Base-by-base conservation (phyloP, 2,113 vertebrate species). In the Erpornis zantholeuca region DNA sequence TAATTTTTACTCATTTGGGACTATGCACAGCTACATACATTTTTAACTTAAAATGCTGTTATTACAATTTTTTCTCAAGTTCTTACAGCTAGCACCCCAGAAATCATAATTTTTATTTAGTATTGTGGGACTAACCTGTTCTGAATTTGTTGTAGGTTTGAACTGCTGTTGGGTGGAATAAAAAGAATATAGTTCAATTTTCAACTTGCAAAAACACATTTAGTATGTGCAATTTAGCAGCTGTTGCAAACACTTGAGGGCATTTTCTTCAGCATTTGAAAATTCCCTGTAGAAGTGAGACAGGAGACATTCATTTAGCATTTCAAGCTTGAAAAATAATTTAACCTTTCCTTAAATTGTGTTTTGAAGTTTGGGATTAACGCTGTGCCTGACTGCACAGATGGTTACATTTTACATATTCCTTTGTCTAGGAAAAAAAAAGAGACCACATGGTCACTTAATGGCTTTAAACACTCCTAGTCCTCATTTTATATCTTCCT, bases 241-340 rank as follows among this genome's bases (percentile, higher is more conserved):
- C 86, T 90, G 69, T 73, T 91, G 31, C 73, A 54, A 86, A 45
- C 83, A 59, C 69, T 91, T 76, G 33, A n/a, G 68, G 65, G 24
- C 38, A 42, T 89, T 88, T 88, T 88, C 80, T 94, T 72, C 57
- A 79, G 68, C 70, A 29, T 76, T 92, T 81, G 22, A 85, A 83
- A 84, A 90, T 50, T 85, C 85, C 82, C 77, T 45, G 45, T 68
- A 77, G 72, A 71, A 87, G 54, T 52, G 82, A 96, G 79, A 83
- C n/a, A 65, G 68, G 52, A 82, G 92, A 57, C 33, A 50, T 70
- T n/a, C 13, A 72, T 76, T 95, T 95, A 85, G 45, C 59, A 86
- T 80, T 96, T 91, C 70, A 82, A 84, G 64, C 83, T 92, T 83
- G 68, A 89, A 90, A 92, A 42, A 40, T 90, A 78, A 75, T 92